A percentile compares a stretch with the other conserved stretches of the same genome.
Evolutionary conservation across 2,888 invertebrate genomes (phyloP).

Genomic region (Proisotoma minuta): DNA sequence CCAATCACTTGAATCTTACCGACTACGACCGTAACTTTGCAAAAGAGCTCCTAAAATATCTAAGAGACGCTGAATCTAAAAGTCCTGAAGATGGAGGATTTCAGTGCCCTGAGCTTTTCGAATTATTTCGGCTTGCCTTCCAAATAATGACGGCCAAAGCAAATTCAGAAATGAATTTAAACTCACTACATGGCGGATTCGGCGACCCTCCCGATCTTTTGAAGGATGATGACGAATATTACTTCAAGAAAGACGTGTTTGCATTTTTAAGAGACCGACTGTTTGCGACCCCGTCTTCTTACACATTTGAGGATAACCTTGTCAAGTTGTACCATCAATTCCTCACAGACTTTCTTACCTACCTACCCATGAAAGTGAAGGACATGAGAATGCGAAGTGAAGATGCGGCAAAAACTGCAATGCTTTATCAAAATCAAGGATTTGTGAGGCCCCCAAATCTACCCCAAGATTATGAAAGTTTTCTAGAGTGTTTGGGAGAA

Average conservation of each 20-base stretch:
- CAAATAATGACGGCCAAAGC: slow-evolving; percentile 33
- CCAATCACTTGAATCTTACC: slow-evolving; percentile 24
- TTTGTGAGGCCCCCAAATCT: slow-evolving; percentile 57
- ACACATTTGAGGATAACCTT: slow-evolving; percentile 59
- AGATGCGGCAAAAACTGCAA: slow-evolving; percentile 75
- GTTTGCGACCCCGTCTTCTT: slow-evolving; percentile 22
- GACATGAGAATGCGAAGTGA: slow-evolving; percentile 78
- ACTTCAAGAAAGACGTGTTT: slow-evolving; percentile 42
- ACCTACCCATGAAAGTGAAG: slow-evolving; percentile 86
- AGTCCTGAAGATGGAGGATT: slow-evolving; percentile 27
- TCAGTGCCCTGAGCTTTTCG: slow-evolving; percentile 39
- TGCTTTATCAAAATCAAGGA: slow-evolving; percentile 58
- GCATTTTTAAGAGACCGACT: slow-evolving; percentile 36
- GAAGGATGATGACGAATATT: slow-evolving; percentile 33
- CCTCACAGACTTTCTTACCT: slow-evolving; percentile 84
- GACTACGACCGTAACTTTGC: slow-evolving; percentile 33
- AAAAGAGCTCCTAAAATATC: slow-evolving; percentile 39
- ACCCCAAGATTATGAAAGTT: slow-evolving; percentile 74
- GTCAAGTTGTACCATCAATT: slow-evolving; percentile 75
- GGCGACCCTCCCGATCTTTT: not conserved
- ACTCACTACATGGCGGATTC: slow-evolving; percentile 6
- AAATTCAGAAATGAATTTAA: slow-evolving; percentile 20
- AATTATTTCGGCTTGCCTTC: slow-evolving; percentile 34
- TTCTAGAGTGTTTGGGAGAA: slow-evolving; percentile 71
- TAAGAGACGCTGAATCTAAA: slow-evolving; percentile 23